These are phyloP conservation scores for Paracentrotus lividus DNA, from an alignment of 53 echinoderm and acorn worm genomes.

Conservation along the genomic window DNA sequence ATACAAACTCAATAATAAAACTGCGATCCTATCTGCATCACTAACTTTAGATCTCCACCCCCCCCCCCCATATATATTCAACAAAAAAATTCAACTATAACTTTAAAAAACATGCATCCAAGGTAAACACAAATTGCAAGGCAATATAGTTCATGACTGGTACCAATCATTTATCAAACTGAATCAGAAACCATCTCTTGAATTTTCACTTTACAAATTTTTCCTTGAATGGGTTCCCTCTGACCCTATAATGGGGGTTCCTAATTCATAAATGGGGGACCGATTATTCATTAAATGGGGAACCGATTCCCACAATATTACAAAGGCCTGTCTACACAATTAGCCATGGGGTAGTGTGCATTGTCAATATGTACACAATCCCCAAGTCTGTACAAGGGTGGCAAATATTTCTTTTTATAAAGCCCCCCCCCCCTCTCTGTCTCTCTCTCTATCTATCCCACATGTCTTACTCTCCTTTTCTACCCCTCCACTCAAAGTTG, in stretches of 20 bases:
- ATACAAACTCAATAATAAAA: background rate
- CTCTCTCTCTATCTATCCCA: background rate
- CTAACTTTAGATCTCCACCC: too few relatives aligned
- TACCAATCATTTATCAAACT: background rate
- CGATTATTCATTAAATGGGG: background rate
- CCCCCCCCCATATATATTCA: too few relatives aligned
- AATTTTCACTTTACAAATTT: background rate
- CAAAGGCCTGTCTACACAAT: conserved; percentile 27
- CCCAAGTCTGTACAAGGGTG: background rate
- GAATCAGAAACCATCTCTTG: background rate
- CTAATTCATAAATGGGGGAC: conserved; percentile 29
- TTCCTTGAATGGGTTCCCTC: background rate
- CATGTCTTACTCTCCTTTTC: too few relatives aligned
- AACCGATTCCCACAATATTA: conserved; percentile 23
- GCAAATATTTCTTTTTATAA: background rate
- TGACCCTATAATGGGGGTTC: background rate
- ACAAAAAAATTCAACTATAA: background rate
- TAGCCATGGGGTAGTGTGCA: conserved; percentile 24
- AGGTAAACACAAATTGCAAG: background rate
- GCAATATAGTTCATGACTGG: background rate
- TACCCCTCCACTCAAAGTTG: background rate
- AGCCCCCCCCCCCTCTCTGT: background rate
- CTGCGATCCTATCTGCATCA: background rate
- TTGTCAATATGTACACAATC: conserved; percentile 58
- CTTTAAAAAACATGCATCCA: background rate